phyloP scores from a whole-genome alignment of 1,140 invertebrate genomes.

The Wiebesia pumilae region DNA sequence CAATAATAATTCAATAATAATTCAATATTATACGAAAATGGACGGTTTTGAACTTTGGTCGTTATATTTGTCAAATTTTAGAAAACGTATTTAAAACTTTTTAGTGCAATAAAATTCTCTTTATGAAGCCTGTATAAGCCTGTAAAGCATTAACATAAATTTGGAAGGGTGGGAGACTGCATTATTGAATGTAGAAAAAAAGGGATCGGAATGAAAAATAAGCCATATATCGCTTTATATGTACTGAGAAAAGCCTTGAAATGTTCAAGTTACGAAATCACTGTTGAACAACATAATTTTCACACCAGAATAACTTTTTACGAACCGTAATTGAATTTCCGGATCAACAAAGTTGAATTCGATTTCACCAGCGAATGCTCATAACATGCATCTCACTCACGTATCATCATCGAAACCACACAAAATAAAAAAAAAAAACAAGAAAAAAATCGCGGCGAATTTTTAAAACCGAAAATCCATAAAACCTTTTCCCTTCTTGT shows the following conservation, averaged over 20 bases:
- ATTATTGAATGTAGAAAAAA: neutral
- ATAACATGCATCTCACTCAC: neutral
- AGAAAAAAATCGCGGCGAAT: constrained; percentile 21
- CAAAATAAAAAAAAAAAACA: neutral
- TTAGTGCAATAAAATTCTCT: neutral
- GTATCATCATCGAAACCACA: neutral
- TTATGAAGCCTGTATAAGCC: neutral
- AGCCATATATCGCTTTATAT: neutral
- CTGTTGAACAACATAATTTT: constrained; percentile 1
- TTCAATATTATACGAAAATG: neutral
- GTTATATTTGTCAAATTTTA: neutral
- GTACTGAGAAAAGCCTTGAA: neutral
- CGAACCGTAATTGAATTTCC: constrained; percentile 45
- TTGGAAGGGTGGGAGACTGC: neutral
- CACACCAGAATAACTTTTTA: neutral
- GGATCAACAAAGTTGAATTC: constrained; percentile 10
- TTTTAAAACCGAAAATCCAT: constrained; percentile 48
- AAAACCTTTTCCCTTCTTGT: constrained; percentile 27
- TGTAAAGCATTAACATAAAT: neutral
- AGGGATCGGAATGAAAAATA: neutral
- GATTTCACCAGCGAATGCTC: constrained; percentile 2
- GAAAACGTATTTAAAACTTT: neutral
- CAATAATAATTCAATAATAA: too few species aligned
- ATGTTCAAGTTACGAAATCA: neutral
- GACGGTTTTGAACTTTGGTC: neutral